These are phyloP conservation scores for Actinostola sp. DNA, from an alignment of 92 coral and sea anemone species.

Conservation along the genomic window DNA sequence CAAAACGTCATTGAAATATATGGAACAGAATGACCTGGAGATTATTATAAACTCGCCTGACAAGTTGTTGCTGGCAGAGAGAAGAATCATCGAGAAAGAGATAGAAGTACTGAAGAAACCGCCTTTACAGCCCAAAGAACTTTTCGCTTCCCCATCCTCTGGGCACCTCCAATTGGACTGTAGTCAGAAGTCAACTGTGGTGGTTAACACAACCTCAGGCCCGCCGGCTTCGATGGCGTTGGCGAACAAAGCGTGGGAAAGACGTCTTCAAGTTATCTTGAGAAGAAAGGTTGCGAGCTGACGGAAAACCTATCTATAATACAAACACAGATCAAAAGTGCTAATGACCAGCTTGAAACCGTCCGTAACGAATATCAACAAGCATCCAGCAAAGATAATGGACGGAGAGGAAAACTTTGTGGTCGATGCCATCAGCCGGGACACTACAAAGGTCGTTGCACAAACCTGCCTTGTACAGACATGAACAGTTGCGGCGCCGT, in stretches of 20 bases:
- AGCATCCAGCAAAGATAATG: conserved; percentile 23
- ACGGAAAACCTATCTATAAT: conserved; percentile 15
- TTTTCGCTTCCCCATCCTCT: too few relatives aligned
- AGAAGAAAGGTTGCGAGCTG: not conserved
- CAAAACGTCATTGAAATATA: conserved; percentile 24
- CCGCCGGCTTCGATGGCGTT: too few relatives aligned
- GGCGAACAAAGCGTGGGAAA: conserved; percentile 23
- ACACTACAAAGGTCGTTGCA: conserved; percentile 37
- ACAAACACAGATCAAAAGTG: conserved; percentile 17
- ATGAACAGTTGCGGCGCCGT: conserved; percentile 32
- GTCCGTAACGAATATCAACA: conserved; percentile 30
- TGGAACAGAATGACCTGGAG: conserved; percentile 39
- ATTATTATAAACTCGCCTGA: conserved; percentile 44
- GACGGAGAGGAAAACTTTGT: conserved; percentile 28
- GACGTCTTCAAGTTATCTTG: not conserved
- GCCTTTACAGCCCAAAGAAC: conserved; percentile 3
- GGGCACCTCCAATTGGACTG: too few relatives aligned
- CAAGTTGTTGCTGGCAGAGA: conserved; percentile 35
- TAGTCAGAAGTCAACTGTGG: too few relatives aligned
- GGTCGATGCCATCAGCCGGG: conserved; percentile 39
- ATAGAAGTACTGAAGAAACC: conserved; percentile 23
- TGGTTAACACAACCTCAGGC: too few relatives aligned
- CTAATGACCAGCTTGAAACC: conserved; percentile 21
- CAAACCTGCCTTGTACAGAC: conserved; percentile 22
- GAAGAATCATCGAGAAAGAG: conserved; percentile 48